A percentile compares a stretch with the other conserved stretches of the same genome.
phyloP scores from a whole-genome alignment of 92 coral and sea anemone species.

The Heliopora coerulea region DNA sequence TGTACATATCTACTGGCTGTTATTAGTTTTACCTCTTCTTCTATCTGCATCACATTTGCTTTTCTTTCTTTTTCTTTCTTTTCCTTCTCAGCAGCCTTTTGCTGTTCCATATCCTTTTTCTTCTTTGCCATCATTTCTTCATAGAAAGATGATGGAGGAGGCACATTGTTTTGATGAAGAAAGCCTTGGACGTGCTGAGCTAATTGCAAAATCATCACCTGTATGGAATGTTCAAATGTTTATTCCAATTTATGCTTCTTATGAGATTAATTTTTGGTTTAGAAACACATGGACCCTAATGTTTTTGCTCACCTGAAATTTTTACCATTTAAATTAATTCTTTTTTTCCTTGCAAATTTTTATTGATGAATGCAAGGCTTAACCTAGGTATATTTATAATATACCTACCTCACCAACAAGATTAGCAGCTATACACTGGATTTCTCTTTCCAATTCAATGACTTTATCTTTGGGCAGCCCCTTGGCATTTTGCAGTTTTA shows the following conservation, averaged over 20 bases:
- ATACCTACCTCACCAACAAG: constrained; percentile 89
- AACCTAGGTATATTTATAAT: too few relatives aligned
- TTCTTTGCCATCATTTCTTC: constrained; percentile 97
- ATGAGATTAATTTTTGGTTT: too few relatives aligned
- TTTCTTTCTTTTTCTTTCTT: constrained; percentile 68
- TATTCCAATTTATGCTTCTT: too few relatives aligned
- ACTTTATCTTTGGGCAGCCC: constrained; percentile 80
- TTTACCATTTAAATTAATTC: too few relatives aligned
- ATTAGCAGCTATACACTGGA: constrained; percentile 79
- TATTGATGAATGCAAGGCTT: too few relatives aligned
- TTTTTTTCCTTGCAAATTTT: too few relatives aligned
- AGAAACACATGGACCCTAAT: too few relatives aligned
- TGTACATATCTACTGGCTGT: too few relatives aligned
- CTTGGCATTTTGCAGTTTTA: constrained; percentile 73
- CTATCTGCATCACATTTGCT: constrained; percentile 66
- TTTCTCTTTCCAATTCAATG: constrained; percentile 59
- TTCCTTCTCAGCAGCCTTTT: constrained; percentile 65
- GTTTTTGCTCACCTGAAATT: too few relatives aligned
- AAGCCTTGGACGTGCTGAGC: constrained; percentile 87
- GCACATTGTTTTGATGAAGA: constrained; percentile 86
- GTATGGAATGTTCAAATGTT: background rate
- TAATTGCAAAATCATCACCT: constrained; percentile 93
- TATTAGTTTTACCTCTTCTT: background rate
- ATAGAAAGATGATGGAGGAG: constrained; percentile 81
- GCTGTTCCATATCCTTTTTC: constrained; percentile 65